Percentiles rank a stretch among this genome's conserved stretches.
Conservation (phyloP, 2,113 vertebrate genomes). For the Phoenicopterus ruber region DNA sequence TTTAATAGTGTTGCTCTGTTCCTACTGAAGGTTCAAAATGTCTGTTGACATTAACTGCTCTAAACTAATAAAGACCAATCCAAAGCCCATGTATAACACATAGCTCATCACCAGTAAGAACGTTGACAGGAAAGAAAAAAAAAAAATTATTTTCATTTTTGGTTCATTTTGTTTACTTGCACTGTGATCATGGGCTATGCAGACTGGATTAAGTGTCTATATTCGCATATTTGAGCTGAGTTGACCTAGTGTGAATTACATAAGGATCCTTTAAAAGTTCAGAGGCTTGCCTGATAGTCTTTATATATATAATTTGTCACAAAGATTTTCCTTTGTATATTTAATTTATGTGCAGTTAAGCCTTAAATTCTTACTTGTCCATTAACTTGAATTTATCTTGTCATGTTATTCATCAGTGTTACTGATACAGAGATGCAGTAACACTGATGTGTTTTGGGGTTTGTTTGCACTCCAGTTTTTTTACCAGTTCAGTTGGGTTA, state of each 20-base stretch:
- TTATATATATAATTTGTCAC: not conserved
- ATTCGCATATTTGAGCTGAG: not conserved
- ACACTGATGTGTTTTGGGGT: not conserved
- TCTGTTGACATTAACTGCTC: not conserved
- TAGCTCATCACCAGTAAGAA: not conserved
- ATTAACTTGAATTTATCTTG: constrained; percentile 1
- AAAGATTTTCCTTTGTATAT: not conserved
- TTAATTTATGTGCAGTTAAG: not conserved
- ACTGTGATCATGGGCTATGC: not conserved
- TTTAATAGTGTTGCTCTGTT: not conserved
- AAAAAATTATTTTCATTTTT: not conserved
- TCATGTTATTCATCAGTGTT: not conserved
- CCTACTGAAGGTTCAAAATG: not conserved
- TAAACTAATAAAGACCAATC: not conserved
- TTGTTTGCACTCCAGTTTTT: not conserved
- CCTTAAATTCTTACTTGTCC: not conserved
- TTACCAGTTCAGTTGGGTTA: not conserved
- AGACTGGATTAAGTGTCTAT: not conserved
- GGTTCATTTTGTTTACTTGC: not conserved
- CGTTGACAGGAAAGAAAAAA: not conserved
- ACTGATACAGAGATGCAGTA: not conserved
- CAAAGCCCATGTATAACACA: not conserved
- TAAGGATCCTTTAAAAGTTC: not conserved
- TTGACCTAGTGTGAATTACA: not conserved
- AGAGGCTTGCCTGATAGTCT: not conserved